Conservation (phyloP, 2,888 invertebrate genomes). For the Oligia latruncula region DNA sequence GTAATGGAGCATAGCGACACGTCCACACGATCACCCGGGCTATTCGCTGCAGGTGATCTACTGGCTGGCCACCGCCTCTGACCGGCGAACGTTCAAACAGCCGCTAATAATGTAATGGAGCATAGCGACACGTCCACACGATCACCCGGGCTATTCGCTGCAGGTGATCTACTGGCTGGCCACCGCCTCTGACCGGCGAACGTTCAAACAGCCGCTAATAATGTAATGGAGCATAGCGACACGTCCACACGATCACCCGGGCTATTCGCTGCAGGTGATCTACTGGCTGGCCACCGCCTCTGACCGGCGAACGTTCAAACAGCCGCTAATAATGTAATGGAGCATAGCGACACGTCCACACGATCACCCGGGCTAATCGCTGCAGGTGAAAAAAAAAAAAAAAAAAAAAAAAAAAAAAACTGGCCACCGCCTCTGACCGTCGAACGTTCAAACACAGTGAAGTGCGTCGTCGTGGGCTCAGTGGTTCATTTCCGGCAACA, state of each 20-base stretch:
- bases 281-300: slow-evolving; percentile 19
- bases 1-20: neutral
- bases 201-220: slow-evolving; percentile 22
- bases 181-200: too few species aligned
- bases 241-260: neutral
- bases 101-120: too few species aligned
- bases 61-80: slow-evolving; percentile 15
- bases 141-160: too few species aligned
- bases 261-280: slow-evolving; percentile 9
- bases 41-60: slow-evolving; percentile 15
- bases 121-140: too few species aligned
- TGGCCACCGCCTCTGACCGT: too few species aligned
- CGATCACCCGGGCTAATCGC: too few species aligned
- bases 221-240: slow-evolving; percentile 1
- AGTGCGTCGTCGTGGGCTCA: slow-evolving; percentile 19
- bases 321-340: too few species aligned
- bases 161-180: too few species aligned
- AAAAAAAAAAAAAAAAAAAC: too few species aligned
- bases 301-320: neutral
- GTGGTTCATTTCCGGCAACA: slow-evolving; percentile 26
- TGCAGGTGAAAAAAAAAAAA: too few species aligned
- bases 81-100: neutral
- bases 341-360: too few species aligned
- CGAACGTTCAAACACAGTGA: slow-evolving; percentile 14
- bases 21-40: neutral